phyloP scores from a whole-genome alignment of 2,888 invertebrate species.

The Metellina segmentata region DNA sequence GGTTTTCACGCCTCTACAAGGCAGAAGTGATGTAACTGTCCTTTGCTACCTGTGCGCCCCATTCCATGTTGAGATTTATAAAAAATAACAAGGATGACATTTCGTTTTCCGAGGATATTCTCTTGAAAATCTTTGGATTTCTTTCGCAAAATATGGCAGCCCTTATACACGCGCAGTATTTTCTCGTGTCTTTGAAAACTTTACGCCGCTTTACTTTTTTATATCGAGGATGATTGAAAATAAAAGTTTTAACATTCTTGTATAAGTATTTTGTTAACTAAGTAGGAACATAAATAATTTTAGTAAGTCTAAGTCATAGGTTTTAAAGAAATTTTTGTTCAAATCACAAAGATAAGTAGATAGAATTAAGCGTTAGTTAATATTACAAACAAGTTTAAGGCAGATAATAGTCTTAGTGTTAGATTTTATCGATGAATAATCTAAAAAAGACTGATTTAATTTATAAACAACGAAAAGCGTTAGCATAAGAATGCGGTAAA shows the following conservation, averaged over 20 bases:
- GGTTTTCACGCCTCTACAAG: slow-evolving; percentile 47
- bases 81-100: slow-evolving; percentile 38
- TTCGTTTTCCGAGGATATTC: slow-evolving; percentile 29
- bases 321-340: not conserved
- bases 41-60: slow-evolving; percentile 44
- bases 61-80: slow-evolving; percentile 24
- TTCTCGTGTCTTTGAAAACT: not conserved
- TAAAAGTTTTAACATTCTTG: not conserved
- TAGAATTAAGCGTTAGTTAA: no score
- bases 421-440: no score
- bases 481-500: no score
- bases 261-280: not conserved
- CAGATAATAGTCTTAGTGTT: no score
- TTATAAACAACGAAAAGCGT: no score
- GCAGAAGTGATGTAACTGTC: slow-evolving; percentile 46
- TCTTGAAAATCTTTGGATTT: not conserved
- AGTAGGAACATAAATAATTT: not conserved
- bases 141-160: not conserved
- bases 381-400: no score
- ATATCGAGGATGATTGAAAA: not conserved
- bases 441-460: no score
- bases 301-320: not conserved
- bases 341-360: no score
- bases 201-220: not conserved
- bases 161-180: no score